Evolutionary conservation across 2,113 vertebrate genomes (phyloP), one percentile per base, ranked within the genome.

Genomic region (Ceratotherium simum): DNA sequence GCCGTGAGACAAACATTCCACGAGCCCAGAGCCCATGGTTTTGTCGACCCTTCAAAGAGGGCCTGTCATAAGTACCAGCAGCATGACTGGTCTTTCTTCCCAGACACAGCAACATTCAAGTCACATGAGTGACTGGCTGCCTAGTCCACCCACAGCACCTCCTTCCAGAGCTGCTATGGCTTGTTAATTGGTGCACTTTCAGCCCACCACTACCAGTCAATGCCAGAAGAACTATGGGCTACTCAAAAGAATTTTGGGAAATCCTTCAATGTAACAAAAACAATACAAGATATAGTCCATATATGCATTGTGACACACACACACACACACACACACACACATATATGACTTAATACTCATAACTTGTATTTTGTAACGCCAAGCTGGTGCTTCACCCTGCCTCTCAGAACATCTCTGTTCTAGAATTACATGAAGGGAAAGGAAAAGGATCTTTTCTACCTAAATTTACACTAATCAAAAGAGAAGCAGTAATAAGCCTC

Each of bases 381-480:
- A 70, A 76, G 17, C 21, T 80, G 23, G 7, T 64, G 18, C 39
- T 85, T 96, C 88, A 36, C 39, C 2, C 48, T 64, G 54, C 18
- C 31, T 94, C 72, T 73, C 29, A 70, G 65, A 92, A 96, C 89
- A 92, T 84, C 64, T 97, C 81, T n/a, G 10, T 39, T 90, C 89
- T 93, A 80, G 67, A 90, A 72, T 23, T 97, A 54, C 18, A n/a
- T 31, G n/a, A 75, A 91, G 56, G 25, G 36, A 84, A 80, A 92
- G 23, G 18, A 70, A 92, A 69, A 92, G 48, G 18, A 84, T 84
- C 16, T 88, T 97, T 89, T 87, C 23, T 62, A 72, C 60, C 81
- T 54, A 88, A 88, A 86, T 89, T 75, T 95, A 95, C 54, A 48
- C 88, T 78, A 88, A 89, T 97, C 81, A 86, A 62, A 96, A 81